Evolutionary conservation across 2,888 invertebrate genomes (phyloP).

Genomic region (Electrophaes corylata): DNA sequence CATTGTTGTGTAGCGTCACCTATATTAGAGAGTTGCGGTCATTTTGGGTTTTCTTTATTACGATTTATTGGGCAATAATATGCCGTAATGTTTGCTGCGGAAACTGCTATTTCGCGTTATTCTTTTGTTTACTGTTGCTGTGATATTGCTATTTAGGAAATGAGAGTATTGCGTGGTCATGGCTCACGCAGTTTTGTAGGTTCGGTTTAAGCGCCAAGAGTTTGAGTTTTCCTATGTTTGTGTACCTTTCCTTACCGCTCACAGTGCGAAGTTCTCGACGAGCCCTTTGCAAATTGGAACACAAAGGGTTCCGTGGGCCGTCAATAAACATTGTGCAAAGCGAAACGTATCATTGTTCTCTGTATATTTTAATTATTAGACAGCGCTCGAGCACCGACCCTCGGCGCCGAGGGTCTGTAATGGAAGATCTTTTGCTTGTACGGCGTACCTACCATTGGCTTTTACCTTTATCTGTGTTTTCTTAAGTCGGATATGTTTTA

Average conservation of each 20-base stretch:
- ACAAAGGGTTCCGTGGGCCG: constrained; percentile 69
- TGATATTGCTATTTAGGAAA: constrained; percentile 26
- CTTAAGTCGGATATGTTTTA: constrained; percentile 42
- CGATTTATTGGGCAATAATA: constrained; percentile 37
- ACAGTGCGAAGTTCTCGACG: constrained; percentile 32
- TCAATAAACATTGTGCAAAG: constrained; percentile 76
- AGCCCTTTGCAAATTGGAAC: constrained; percentile 72
- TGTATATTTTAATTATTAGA: constrained; percentile 80
- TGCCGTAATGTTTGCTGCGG: constrained; percentile 30
- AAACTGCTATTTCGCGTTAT: constrained; percentile 28
- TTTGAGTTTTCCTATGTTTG: constrained; percentile 33
- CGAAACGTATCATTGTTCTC: constrained; percentile 77
- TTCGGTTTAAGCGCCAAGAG: constrained; percentile 2
- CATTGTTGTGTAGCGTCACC: constrained; percentile 44
- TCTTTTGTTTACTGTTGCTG: constrained; percentile 28
- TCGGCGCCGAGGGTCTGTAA: constrained; percentile 55
- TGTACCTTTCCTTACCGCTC: constrained; percentile 30
- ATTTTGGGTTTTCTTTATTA: constrained; percentile 38
- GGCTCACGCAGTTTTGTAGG: constrained; percentile 11
- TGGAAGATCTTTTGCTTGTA: constrained; percentile 52
- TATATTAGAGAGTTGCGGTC: constrained; percentile 33
- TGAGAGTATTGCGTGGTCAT: constrained; percentile 2
- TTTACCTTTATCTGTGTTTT: constrained; percentile 52
- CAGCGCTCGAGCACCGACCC: constrained; percentile 58
- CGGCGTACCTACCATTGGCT: constrained; percentile 43